These are phyloP conservation scores for Drosophila repleta DNA, from an alignment of 1,140 invertebrate species.

Conservation along the genomic window DNA sequence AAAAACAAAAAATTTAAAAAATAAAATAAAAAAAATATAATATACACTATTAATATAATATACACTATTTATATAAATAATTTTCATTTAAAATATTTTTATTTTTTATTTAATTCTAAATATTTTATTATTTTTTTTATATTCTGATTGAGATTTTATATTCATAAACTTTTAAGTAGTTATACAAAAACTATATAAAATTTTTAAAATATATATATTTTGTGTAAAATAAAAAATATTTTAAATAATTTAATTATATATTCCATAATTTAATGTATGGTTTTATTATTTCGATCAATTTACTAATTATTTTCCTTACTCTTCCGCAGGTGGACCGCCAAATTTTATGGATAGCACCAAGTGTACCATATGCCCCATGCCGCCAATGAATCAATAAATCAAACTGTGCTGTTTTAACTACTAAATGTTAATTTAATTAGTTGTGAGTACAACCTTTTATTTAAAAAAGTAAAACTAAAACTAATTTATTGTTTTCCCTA, in stretches of 20 bases:
- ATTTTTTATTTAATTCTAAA: neutral
- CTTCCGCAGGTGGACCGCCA: slow-evolving; percentile 65
- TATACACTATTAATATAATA: too few relatives aligned
- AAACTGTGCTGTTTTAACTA: slow-evolving; percentile 73
- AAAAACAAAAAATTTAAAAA: too few relatives aligned
- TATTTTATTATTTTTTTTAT: too few relatives aligned
- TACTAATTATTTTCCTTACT: slow-evolving; percentile 9
- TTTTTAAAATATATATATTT: too few relatives aligned
- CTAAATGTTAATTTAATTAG: slow-evolving; percentile 73
- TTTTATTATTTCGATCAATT: neutral
- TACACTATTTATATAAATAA: too few relatives aligned
- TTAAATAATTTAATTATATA: too few relatives aligned
- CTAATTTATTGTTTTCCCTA: neutral
- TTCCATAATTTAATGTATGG: neutral
- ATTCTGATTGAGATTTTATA: too few relatives aligned
- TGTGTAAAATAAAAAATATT: too few relatives aligned
- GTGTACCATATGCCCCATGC: slow-evolving; percentile 79
- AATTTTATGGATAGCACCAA: slow-evolving; percentile 81
- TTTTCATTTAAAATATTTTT: neutral
- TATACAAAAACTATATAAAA: too few relatives aligned
- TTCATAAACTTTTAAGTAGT: too few relatives aligned
- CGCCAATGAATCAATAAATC: slow-evolving; percentile 82
- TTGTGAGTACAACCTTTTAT: slow-evolving; percentile 55
- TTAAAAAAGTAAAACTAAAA: too few relatives aligned
- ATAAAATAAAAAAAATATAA: too few relatives aligned